A percentile compares a stretch with the other conserved stretches of the same genome.
Evolutionary conservation across 2,797 vertebrate species (phyloP).

Genomic region (Amazona ochrocephala): DNA sequence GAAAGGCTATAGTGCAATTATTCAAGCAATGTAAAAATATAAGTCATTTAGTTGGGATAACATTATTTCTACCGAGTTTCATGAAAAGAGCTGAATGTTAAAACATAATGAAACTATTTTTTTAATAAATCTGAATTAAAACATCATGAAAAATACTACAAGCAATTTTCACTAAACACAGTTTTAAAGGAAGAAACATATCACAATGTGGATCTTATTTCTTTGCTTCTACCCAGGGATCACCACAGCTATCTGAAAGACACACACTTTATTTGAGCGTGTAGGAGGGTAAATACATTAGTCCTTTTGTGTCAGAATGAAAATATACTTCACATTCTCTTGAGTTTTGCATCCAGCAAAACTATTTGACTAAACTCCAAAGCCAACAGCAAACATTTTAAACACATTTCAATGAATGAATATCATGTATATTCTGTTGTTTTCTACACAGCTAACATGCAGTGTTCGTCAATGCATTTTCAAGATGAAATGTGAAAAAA

Average conservation of each 20-base stretch:
- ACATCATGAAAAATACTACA: background rate
- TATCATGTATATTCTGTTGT: background rate
- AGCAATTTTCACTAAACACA: background rate
- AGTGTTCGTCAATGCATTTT: background rate
- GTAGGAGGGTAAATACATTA: conserved; percentile 32
- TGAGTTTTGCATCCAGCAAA: conserved; percentile 17
- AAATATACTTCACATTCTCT: conserved; percentile 54
- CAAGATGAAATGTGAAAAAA: conserved; percentile 1
- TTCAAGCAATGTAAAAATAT: background rate
- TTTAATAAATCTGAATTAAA: background rate
- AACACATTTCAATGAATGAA: conserved; percentile 11
- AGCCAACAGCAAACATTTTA: conserved; percentile 12
- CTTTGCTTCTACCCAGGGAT: background rate
- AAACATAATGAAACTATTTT: background rate
- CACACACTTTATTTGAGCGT: background rate
- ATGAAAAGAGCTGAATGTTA: background rate
- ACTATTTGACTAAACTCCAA: conserved; percentile 55
- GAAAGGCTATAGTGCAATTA: background rate
- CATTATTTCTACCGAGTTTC: background rate
- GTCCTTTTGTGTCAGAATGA: conserved; percentile 10
- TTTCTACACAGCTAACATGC: background rate
- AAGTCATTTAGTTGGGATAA: background rate
- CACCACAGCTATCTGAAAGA: background rate
- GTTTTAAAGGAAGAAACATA: background rate
- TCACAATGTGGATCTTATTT: background rate